A percentile compares a stretch with the other conserved stretches of the same genome.
Evolutionary conservation across 2,888 invertebrate species (phyloP).

Genomic region (Onchidella celtica): DNA sequence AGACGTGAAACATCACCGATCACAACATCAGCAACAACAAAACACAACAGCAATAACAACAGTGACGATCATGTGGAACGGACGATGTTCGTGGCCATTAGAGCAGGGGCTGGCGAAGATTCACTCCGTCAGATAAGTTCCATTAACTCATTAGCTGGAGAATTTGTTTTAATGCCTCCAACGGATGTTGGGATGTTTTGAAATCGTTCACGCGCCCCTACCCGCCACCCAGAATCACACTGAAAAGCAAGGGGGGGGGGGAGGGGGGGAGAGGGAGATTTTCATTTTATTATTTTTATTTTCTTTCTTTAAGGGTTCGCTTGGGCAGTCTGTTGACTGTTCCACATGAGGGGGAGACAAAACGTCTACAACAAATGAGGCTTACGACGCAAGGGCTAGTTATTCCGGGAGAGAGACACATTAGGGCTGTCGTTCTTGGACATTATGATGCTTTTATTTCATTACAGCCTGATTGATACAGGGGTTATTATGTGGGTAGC

Average conservation of each 20-base stretch:
- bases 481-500: background rate
- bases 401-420: background rate
- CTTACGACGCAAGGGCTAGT: background rate
- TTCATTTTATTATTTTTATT: background rate
- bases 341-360: background rate
- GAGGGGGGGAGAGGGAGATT: background rate
- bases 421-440: background rate
- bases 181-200: constrained; percentile 7
- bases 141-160: constrained; percentile 28
- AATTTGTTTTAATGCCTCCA: constrained; percentile 21
- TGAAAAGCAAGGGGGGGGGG: background rate
- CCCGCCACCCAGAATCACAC: background rate
- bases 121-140: constrained; percentile 1
- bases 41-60: background rate
- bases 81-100: constrained; percentile 31
- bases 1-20: constrained; percentile 11
- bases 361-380: constrained; percentile 15
- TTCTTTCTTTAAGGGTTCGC: background rate
- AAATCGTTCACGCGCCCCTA: background rate
- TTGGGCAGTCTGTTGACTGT: background rate
- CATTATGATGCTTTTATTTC: constrained; percentile 40
- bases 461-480: constrained; percentile 16
- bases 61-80: constrained; percentile 9
- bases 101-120: background rate
- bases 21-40: background rate